Evolutionary conservation across 2,797 vertebrate species (phyloP), one percentile per base, ranked within the genome.

Genomic region (Enteromius unitaeniatus): DNA sequence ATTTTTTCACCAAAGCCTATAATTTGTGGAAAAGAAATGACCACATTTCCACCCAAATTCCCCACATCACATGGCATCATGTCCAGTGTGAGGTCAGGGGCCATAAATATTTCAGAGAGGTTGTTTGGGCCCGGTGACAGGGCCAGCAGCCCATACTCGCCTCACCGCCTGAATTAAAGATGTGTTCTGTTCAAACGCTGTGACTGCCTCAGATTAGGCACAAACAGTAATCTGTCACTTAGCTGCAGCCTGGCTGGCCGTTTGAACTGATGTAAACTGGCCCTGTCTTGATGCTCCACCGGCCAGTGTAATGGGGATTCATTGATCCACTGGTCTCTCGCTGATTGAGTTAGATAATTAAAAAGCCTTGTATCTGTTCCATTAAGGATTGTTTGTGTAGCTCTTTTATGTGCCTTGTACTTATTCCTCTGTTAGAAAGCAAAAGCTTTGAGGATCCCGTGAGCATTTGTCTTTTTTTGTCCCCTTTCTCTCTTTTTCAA

Each of bases 321-420:
- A 95, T 95, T 94, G 95, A 95, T 95, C 94, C 91, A 81, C 91
- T 91, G 93, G 93, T 93, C 95, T 94, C 93, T 93, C 93, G 90
- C 93, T 95, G 94, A 95, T 95, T 95, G 93, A 95, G 94, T 95
- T 94, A 94, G 94, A 95, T 95, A 95, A 95, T 95, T 95, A 95
- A 95, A 95, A 95, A 94, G 93, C 92, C 94, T 94, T 92, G 93
- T 94, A 95, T 94, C 94, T 94, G 93, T 94, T 94, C 94, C 93
- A 95, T 94, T 95, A 95, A 94, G 92, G 93, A 93, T 93, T 94
- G 93, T 95, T 95, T 95, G 93, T 94, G 91, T 92, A 91, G 89
- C 86, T 91, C 86, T 89, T 89, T 72, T 85, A 75, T 87, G 70
- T 79, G 75, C 76, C 64, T 88, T 80, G 85, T 88, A 87, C 90